Percentiles rank a stretch among this genome's conserved stretches.
These are phyloP conservation scores for Apamea sordens DNA, from an alignment of 2,888 invertebrate genomes.

Conservation along the genomic window DNA sequence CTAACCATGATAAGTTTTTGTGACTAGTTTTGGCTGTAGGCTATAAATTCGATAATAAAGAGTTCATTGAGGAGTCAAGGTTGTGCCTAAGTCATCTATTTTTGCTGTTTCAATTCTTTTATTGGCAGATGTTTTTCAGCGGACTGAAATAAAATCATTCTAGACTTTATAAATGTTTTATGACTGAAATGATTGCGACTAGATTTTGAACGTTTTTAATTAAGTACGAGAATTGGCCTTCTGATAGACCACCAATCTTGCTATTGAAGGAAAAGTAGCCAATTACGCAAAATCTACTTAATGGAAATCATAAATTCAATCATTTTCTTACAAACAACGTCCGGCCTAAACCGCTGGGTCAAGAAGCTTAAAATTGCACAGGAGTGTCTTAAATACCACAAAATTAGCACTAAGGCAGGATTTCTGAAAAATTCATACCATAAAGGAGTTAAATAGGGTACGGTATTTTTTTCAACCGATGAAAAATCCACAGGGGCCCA, in stretches of 20 bases:
- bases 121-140: slow-evolving; percentile 11
- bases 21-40: neutral
- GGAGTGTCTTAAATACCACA: neutral
- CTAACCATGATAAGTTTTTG: slow-evolving; percentile 37
- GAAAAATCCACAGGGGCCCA: neutral
- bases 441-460: neutral
- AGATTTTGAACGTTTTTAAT: too few species aligned
- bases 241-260: too few species aligned
- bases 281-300: too few species aligned
- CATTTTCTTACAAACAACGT: too few species aligned
- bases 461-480: neutral
- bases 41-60: slow-evolving; percentile 40
- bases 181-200: neutral
- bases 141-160: slow-evolving; percentile 8
- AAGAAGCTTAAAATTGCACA: too few species aligned
- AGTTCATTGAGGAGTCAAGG: slow-evolving; percentile 54
- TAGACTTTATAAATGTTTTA: slow-evolving; percentile 19
- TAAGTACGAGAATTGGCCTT: too few species aligned
- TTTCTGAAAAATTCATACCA: neutral
- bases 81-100: slow-evolving; percentile 8
- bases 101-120: slow-evolving; percentile 12
- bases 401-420: neutral
- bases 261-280: too few species aligned
- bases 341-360: too few species aligned
- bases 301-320: too few species aligned